A percentile compares a stretch with the other conserved stretches of the same genome.
These are phyloP conservation scores for Spilarctia lutea DNA, from an alignment of 2,888 invertebrate genomes.

Conservation along the genomic window DNA sequence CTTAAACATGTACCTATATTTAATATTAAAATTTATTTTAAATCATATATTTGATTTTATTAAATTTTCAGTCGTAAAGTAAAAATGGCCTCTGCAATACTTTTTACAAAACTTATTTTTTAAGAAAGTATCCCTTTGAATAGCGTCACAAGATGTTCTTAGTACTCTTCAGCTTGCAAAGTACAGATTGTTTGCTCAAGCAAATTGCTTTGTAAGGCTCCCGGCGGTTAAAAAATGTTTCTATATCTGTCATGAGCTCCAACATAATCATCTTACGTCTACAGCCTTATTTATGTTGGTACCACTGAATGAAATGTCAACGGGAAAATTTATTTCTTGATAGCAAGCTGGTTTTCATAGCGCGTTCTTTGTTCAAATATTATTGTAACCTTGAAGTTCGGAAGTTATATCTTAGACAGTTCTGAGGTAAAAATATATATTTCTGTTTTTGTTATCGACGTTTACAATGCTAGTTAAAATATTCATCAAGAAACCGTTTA, in stretches of 20 bases:
- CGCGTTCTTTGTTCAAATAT: constrained; percentile 35
- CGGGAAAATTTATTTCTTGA: constrained; percentile 36
- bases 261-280: constrained; percentile 64
- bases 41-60: background rate
- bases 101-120: background rate
- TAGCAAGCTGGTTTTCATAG: constrained; percentile 27
- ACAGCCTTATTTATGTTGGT: constrained; percentile 52
- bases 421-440: constrained; percentile 4
- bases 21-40: background rate
- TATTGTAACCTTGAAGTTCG: constrained; percentile 25
- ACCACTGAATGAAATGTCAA: constrained; percentile 41
- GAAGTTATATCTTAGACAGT: constrained; percentile 6
- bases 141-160: constrained; percentile 52
- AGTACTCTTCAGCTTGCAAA: constrained; percentile 42
- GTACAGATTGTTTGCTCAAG: constrained; percentile 77
- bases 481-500: background rate
- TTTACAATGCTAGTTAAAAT: constrained; percentile 3
- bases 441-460: background rate
- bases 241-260: constrained; percentile 64
- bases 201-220: constrained; percentile 79
- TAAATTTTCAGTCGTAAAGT: background rate
- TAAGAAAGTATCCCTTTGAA: constrained; percentile 22
- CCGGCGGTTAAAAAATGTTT: constrained; percentile 76
- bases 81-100: background rate
- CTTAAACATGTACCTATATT: background rate